phyloP scores from a whole-genome alignment of 2,888 invertebrate species.

The Laspeyria flexula region DNA sequence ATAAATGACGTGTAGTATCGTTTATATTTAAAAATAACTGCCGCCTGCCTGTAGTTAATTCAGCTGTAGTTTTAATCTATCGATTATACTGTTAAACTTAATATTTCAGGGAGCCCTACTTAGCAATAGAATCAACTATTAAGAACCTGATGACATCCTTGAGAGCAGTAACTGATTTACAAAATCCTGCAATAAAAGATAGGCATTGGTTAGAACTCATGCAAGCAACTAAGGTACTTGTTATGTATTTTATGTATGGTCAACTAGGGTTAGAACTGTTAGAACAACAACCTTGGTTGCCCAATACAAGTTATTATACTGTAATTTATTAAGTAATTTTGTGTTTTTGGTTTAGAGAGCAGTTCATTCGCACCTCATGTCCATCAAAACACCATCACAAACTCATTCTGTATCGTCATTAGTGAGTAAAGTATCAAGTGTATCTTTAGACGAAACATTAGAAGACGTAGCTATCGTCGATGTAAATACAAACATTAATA shows the following conservation, averaged over 20 bases:
- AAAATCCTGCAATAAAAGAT: constrained; percentile 97
- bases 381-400: constrained; percentile 57
- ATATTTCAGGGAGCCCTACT: constrained; percentile 90
- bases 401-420: constrained; percentile 43
- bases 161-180: constrained; percentile 96
- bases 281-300: too few species aligned
- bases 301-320: too few species aligned
- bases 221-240: constrained; percentile 93
- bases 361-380: constrained; percentile 58
- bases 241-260: background rate
- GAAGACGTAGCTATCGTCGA: constrained; percentile 49
- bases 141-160: constrained; percentile 97
- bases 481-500: constrained; percentile 35
- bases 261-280: background rate
- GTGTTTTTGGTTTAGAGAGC: constrained; percentile 66
- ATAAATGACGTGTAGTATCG: too few species aligned
- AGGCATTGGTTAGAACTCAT: constrained; percentile 98
- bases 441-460: constrained; percentile 61
- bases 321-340: constrained; percentile 24
- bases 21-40: too few species aligned
- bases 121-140: constrained; percentile 92
- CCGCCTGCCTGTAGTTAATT: too few species aligned
- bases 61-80: too few species aligned
- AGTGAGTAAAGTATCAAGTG: constrained; percentile 40
- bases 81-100: too few species aligned